Conservation (phyloP, 2,113 vertebrate genomes). For the Datnioides undecimradiatus region DNA sequence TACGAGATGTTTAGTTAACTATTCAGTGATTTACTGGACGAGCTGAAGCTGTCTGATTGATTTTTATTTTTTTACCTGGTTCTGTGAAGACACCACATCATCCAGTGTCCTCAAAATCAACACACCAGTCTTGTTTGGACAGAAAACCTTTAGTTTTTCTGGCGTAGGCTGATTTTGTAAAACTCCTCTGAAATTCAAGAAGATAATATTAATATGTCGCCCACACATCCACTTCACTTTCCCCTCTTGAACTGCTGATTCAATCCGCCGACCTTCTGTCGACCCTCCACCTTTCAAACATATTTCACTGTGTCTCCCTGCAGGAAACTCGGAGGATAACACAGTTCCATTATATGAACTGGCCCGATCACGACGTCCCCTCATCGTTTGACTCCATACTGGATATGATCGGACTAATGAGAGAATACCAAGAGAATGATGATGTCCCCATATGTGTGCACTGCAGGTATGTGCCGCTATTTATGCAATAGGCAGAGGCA, state of each 20-base stretch:
- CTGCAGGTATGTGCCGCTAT: slow-evolving; percentile 86
- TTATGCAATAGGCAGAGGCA: background rate
- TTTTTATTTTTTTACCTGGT: too few species aligned
- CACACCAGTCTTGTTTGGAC: too few species aligned
- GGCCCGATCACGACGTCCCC: slow-evolving; percentile 98
- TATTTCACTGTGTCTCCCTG: background rate
- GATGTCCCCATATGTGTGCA: slow-evolving; percentile 97
- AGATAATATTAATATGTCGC: background rate
- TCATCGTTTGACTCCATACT: slow-evolving; percentile 98
- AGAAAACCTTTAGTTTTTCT: too few species aligned
- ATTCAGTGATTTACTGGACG: too few species aligned
- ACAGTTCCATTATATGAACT: slow-evolving; percentile 99
- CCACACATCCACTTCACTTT: background rate
- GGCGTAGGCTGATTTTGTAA: too few species aligned
- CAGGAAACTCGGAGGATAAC: slow-evolving; percentile 94
- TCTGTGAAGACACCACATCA: too few species aligned
- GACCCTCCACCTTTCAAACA: background rate
- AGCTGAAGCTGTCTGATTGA: too few species aligned
- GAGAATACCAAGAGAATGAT: slow-evolving; percentile 95
- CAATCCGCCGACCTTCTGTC: background rate
- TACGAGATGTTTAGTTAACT: too few species aligned
- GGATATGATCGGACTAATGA: slow-evolving; percentile 98
- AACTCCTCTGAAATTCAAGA: background rate
- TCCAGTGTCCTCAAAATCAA: too few species aligned
- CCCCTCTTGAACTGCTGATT: background rate